Percentiles rank a stretch among this genome's conserved stretches.
Evolutionary conservation across 2,113 vertebrate genomes (phyloP).

Genomic region (Stercorarius parasiticus): DNA sequence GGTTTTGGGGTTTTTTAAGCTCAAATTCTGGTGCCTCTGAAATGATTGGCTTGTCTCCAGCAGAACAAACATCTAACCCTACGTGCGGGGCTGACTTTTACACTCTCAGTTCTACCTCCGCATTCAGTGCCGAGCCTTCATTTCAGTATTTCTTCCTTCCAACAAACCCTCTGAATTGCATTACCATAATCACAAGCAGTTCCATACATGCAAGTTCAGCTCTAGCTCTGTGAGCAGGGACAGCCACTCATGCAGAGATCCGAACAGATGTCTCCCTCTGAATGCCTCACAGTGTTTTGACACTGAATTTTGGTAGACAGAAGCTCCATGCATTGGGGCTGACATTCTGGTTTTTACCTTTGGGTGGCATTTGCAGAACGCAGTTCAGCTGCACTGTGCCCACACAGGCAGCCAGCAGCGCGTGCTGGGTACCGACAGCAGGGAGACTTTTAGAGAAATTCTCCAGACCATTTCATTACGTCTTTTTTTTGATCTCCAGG

Average conservation of each 20-base stretch:
- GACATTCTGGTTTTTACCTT: background rate
- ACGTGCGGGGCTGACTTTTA: fast-evolving
- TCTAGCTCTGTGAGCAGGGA: background rate
- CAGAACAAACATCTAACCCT: background rate
- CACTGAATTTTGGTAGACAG: background rate
- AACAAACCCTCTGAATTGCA: background rate
- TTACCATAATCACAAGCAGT: background rate
- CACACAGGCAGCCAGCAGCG: background rate
- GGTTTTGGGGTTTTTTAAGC: background rate
- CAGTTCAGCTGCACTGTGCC: background rate
- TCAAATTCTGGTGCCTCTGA: background rate
- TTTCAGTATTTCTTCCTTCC: background rate
- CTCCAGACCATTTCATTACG: background rate
- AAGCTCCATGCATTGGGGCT: background rate
- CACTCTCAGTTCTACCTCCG: background rate
- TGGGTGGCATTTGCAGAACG: background rate
- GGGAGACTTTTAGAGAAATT: background rate
- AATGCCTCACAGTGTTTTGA: background rate
- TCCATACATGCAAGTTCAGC: background rate
- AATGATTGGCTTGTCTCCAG: background rate
- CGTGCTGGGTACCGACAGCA: fast-evolving
- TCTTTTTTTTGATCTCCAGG: background rate
- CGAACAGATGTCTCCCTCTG: background rate
- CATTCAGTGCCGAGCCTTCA: background rate
- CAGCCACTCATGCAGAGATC: background rate